phyloP scores from a whole-genome alignment of 2,888 invertebrate species.

The Eupithecia vulgata region DNA sequence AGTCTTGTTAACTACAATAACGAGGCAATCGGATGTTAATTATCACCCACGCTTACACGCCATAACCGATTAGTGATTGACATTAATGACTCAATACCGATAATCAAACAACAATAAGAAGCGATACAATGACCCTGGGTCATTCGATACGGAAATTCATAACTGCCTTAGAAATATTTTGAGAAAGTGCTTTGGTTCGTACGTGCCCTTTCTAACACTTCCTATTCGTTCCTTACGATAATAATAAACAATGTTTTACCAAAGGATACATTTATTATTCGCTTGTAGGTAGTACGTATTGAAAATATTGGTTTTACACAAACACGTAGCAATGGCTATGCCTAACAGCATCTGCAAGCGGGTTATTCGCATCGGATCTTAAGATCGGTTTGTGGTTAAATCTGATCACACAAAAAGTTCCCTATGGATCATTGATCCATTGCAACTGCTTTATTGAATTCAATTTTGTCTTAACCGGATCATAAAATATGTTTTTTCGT shows the following conservation, averaged over 20 bases:
- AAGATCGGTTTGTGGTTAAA: no score
- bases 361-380: no score
- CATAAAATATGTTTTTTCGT: no score
- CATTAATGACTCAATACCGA: constrained; percentile 24
- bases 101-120: constrained; percentile 24
- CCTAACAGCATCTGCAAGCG: neutral
- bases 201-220: constrained; percentile 36
- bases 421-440: no score
- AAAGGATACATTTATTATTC: neutral
- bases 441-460: no score
- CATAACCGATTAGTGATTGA: constrained; percentile 23
- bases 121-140: constrained; percentile 38
- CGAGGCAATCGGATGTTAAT: neutral
- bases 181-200: constrained; percentile 34
- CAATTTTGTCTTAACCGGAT: no score
- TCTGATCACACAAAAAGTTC: no score
- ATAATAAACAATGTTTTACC: constrained; percentile 28
- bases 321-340: no score
- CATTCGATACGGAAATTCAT: constrained; percentile 28
- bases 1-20: neutral
- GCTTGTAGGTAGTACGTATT: neutral
- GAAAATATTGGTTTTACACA: no score
- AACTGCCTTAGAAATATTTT: constrained; percentile 34
- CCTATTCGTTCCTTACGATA: constrained; percentile 31
- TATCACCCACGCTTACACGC: neutral